A percentile compares a stretch with the other conserved stretches of the same genome.
Evolutionary conservation across 2,888 invertebrate genomes (phyloP).

Genomic region (Agonopterix alstromeriana): DNA sequence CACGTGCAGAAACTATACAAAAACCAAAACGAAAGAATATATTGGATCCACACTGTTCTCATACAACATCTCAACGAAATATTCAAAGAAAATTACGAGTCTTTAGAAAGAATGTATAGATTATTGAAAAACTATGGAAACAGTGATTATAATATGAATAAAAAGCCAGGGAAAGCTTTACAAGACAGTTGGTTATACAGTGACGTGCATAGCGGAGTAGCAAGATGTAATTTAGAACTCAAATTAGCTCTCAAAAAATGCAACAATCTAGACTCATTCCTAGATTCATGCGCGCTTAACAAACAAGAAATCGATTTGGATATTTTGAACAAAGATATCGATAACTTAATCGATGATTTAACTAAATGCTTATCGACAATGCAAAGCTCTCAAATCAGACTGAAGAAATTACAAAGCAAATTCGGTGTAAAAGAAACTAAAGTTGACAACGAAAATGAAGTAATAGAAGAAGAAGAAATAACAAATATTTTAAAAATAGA

Average conservation of each 20-base stretch:
- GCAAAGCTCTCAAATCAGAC: constrained; percentile 51
- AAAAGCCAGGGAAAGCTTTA: constrained; percentile 42
- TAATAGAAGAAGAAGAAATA: constrained; percentile 22
- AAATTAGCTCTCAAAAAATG: constrained; percentile 54
- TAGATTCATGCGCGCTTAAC: constrained; percentile 60
- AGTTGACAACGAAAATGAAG: constrained; percentile 9
- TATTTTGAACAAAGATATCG: constrained; percentile 53
- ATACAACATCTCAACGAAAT: constrained; percentile 39
- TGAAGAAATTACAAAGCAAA: constrained; percentile 55
- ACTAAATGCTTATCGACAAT: constrained; percentile 48
- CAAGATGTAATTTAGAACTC: constrained; percentile 50
- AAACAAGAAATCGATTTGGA: constrained; percentile 50
- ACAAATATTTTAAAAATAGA: constrained; percentile 48
- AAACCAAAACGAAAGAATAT: constrained; percentile 61
- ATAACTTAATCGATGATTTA: constrained; percentile 50
- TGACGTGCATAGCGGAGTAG: constrained; percentile 58
- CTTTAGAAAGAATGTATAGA: constrained; percentile 58
- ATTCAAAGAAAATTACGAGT: constrained; percentile 42
- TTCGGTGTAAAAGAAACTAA: constrained; percentile 14
- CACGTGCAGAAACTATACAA: constrained; percentile 39
- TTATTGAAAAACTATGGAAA: constrained; percentile 53
- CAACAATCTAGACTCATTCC: constrained; percentile 53
- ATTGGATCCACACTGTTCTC: constrained; percentile 56
- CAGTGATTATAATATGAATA: constrained; percentile 27
- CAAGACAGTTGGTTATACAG: constrained; percentile 58